phyloP scores from a whole-genome alignment of 2,113 vertebrate genomes.

The Corapipo altera region DNA sequence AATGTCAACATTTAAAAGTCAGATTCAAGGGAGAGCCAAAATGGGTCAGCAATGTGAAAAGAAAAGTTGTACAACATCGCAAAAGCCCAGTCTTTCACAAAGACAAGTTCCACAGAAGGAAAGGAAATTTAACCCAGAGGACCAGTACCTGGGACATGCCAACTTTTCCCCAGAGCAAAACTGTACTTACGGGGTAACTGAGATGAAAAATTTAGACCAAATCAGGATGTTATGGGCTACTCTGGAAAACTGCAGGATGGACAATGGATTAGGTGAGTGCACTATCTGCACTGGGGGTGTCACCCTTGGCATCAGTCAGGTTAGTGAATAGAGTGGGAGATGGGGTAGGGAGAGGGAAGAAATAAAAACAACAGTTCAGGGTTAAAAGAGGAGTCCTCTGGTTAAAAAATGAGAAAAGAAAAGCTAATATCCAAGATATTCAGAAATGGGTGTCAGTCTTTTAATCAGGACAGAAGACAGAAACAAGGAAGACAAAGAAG shows the following conservation, averaged over 20 bases:
- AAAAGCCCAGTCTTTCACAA: not conserved
- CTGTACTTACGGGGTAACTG: not conserved
- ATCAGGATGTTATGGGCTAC: not conserved
- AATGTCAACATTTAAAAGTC: not conserved
- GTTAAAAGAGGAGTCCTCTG: not conserved
- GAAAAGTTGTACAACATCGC: not conserved
- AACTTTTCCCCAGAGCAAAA: not conserved
- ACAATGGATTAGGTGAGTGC: not conserved
- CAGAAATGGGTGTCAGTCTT: not conserved
- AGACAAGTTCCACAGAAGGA: not conserved
- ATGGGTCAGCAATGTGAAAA: not conserved
- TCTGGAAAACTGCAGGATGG: not conserved
- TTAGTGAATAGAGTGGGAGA: not conserved
- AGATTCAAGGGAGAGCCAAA: not conserved
- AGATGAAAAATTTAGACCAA: not conserved
- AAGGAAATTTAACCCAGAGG: not conserved
- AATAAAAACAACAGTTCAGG: fast-evolving
- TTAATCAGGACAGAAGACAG: not conserved
- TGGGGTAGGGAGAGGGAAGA: not conserved
- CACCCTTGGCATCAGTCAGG: not conserved
- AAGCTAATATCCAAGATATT: not conserved
- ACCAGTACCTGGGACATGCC: not conserved
- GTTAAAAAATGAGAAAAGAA: not conserved
- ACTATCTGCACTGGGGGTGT: not conserved
- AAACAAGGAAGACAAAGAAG: not conserved